Conservation (phyloP, 1,140 invertebrate species). For the Ctenoplectra terminalis region DNA sequence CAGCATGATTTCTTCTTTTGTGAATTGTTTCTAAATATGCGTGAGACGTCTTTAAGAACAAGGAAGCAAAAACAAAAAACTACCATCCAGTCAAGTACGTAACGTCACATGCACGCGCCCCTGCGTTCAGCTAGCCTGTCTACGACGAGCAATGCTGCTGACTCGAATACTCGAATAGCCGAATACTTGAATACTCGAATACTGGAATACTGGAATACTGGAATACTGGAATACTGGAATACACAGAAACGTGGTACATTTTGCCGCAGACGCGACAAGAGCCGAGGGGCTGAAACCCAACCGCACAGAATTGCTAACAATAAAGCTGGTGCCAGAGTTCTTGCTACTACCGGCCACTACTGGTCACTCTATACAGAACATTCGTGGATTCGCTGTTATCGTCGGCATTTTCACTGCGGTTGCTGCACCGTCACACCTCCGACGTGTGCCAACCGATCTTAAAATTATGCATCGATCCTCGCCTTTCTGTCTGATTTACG, state of each 20-base stretch:
- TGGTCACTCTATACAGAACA: conserved; percentile 39
- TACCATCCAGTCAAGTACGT: not conserved
- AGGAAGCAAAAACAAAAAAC: not conserved
- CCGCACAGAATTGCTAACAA: conserved; percentile 24
- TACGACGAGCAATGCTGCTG: not conserved
- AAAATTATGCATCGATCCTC: not conserved
- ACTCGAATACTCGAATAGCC: no score
- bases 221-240: no score
- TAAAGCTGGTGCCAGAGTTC: conserved; percentile 36
- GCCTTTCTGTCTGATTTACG: not conserved
- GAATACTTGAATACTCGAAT: no score
- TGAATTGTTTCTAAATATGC: no score
- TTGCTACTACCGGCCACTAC: not conserved
- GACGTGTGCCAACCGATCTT: not conserved
- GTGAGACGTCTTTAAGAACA: not conserved
- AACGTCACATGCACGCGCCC: conserved; percentile 18
- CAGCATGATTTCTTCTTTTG: no score
- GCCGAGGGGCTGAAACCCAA: conserved; percentile 25
- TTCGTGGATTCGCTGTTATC: conserved; percentile 55
- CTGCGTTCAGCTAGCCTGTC: not conserved
- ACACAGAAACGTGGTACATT: not conserved
- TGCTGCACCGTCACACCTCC: not conserved
- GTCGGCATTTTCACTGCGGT: conserved; percentile 37
- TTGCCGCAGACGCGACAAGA: conserved; percentile 44
- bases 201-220: no score